These are phyloP conservation scores for Drosophila buzzatii DNA, from an alignment of 2,888 invertebrate species.

Conservation along the genomic window DNA sequence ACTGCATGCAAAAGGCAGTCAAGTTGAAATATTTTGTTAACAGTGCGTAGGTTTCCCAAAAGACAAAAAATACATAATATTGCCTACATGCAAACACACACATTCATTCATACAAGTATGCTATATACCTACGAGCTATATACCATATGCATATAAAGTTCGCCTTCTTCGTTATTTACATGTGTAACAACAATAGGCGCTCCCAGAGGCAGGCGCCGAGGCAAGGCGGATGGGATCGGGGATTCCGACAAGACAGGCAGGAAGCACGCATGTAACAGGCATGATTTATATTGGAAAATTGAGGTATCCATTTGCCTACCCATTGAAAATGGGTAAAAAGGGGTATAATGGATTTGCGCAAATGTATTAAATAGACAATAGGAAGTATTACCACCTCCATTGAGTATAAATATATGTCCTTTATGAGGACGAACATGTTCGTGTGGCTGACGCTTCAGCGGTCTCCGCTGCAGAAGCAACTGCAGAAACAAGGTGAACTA, in stretches of 20 bases:
- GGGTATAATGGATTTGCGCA: conserved; percentile 11
- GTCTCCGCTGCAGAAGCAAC: not conserved
- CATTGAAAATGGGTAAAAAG: conserved; percentile 4
- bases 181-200: conserved; percentile 44
- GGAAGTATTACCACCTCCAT: not conserved
- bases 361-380: conserved; percentile 2
- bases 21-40: conserved; percentile 64
- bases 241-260: conserved; percentile 52
- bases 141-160: conserved; percentile 22
- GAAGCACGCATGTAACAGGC: conserved; percentile 63
- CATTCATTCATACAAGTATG: conserved; percentile 2
- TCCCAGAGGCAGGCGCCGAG: conserved; percentile 12
- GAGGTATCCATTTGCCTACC: conserved; percentile 44
- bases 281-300: conserved; percentile 74
- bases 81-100: not conserved
- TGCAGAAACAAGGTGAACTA: not conserved
- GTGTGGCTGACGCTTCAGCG: not conserved
- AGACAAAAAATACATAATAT: conserved; percentile 44
- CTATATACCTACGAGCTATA: conserved; percentile 15
- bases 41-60: conserved; percentile 57
- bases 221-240: conserved; percentile 27
- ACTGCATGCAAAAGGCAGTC: conserved; percentile 51
- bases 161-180: conserved; percentile 64
- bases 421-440: not conserved
- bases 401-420: not conserved